Evolutionary conservation across 2,888 invertebrate species (phyloP).

Genomic region (Drosophila lutescens): DNA sequence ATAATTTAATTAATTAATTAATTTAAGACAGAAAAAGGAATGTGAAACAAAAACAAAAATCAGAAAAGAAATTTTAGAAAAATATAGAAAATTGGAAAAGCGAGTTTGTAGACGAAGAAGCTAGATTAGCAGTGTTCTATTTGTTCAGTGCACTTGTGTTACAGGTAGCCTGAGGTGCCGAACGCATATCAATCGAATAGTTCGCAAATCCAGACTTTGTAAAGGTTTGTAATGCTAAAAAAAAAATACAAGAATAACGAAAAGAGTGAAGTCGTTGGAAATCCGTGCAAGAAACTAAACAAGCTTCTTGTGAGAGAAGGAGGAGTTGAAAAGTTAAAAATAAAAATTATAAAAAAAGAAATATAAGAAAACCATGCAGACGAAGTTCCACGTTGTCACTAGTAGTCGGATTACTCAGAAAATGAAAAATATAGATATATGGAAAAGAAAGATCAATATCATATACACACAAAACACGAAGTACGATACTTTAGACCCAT

Average conservation of each 20-base stretch:
- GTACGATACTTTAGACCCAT: too few species aligned
- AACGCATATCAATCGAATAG: not conserved
- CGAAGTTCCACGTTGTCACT: not conserved
- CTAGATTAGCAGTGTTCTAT: not conserved
- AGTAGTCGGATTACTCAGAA: not conserved
- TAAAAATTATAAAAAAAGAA: not conserved
- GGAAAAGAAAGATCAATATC: too few species aligned
- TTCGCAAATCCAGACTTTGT: too few species aligned
- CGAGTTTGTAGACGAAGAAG: not conserved
- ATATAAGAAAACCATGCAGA: not conserved
- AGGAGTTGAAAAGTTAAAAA: too few species aligned
- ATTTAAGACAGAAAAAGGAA: not conserved
- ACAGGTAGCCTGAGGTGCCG: slow-evolving; percentile 1
- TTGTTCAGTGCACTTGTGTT: not conserved
- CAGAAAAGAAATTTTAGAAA: not conserved
- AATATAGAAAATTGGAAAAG: not conserved
- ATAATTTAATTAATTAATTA: not conserved
- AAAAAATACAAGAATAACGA: too few species aligned
- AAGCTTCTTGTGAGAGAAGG: too few species aligned
- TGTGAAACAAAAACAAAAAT: not conserved
- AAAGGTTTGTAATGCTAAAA: too few species aligned
- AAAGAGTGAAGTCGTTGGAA: too few species aligned
- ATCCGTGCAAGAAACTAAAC: too few species aligned
- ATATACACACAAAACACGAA: too few species aligned
- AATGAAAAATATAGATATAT: too few species aligned